A percentile compares a stretch with the other conserved stretches of the same genome.
Evolutionary conservation across 2,888 invertebrate species (phyloP).

Genomic region (Tolmerus cingulatus): DNA sequence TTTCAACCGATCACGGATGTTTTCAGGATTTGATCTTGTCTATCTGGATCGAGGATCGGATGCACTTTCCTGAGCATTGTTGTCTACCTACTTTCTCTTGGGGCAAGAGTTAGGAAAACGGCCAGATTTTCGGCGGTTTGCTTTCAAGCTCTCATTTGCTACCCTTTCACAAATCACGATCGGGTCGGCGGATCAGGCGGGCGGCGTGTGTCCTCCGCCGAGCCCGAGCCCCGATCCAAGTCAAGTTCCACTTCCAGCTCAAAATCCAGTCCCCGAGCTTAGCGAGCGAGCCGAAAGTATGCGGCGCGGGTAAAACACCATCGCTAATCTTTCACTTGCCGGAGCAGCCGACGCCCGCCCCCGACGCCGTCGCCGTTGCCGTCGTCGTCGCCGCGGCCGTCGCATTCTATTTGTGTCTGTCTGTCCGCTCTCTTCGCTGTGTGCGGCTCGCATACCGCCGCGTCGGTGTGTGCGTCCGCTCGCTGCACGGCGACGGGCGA

Average conservation of each 20-base stretch:
- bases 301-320: slow-evolving; percentile 8
- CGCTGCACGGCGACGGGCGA: background rate
- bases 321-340: slow-evolving; percentile 29
- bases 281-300: background rate
- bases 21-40: background rate
- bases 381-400: background rate
- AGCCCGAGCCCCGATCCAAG: background rate
- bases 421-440: background rate
- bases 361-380: background rate
- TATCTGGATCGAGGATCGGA: background rate
- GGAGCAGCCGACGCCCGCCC: background rate
- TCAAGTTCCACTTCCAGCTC: slow-evolving; percentile 26
- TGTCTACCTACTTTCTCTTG: slow-evolving; percentile 22
- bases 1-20: background rate
- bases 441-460: background rate
- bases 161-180: slow-evolving; percentile 35
- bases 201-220: background rate
- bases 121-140: background rate
- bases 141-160: slow-evolving; percentile 6
- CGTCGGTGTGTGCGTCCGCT: background rate
- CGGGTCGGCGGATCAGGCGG: background rate
- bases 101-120: background rate
- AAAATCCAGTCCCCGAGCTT: slow-evolving; percentile 13
- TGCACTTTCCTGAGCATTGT: background rate
- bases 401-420: slow-evolving; percentile 26